Base-by-base conservation (phyloP, 2,797 vertebrate species). In the Sylvia borin region DNA sequence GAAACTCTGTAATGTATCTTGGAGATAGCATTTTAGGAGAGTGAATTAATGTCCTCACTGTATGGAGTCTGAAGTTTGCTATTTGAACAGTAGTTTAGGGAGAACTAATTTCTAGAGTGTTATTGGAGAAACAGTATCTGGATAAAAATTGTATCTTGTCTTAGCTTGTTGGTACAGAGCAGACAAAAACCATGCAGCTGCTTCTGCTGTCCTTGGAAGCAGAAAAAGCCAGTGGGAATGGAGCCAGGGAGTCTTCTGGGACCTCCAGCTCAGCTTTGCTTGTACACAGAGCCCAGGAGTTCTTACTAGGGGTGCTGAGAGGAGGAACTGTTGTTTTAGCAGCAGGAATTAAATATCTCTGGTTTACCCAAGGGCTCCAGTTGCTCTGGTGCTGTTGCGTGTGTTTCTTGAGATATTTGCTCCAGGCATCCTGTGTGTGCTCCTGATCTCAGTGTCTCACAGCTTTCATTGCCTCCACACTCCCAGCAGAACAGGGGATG, bases 1-100 rank as follows among this genome's bases (percentile, higher is more conserved):
- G 93, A 90, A 92, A 90, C 76, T 32, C 88, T 90, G 80, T 88
- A 89, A 92, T 87, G 53, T 81, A 90, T 90, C 91, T 87, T 60
- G 61, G 77, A 92, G 94, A 90, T 88, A 88, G 65, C 9, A 1
- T 82, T 93, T 92, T 90, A 88, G 86, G 58, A 64, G 85, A 78
- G 54, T 79, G 82, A 93, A 78, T 92, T 93, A 79, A 91, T 62
- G 54, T 77, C 73, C 73, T 79, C 55, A 2, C 82, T 93, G 20
- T 47, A 61, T 86, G 77, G 79, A 94, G 85, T 27, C 83, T 95
- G 85, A 92, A 85, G 83, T 92, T 95, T 76, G 70, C 76, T 81
- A 31, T 92, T 93, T 51, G 86, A 90, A 47, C 90, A 84, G 85
- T 79, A 88, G 88, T 86, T 94, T 79, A 88, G 74, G 50, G 77